phyloP scores from a whole-genome alignment of 53 echinoderm and acorn worm genomes.

The Henricia sp. region DNA sequence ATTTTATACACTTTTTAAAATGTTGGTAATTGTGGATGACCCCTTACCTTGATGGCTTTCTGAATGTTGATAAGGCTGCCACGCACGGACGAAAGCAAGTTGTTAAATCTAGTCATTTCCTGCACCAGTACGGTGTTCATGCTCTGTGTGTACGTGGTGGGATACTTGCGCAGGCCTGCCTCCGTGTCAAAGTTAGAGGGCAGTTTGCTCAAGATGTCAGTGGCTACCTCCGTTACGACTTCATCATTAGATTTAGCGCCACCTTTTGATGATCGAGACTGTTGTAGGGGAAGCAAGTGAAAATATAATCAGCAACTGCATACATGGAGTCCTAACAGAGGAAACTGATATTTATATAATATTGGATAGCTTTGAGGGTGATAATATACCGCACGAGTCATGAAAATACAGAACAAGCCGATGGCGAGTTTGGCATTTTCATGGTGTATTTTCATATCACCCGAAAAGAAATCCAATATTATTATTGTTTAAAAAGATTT shows the following conservation, averaged over 20 bases:
- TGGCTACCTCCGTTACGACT: conserved; percentile 90
- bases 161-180: conserved; percentile 94
- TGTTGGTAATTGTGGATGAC: neutral
- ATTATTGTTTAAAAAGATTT: too few species aligned
- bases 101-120: conserved; percentile 98
- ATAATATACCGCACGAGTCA: too few species aligned
- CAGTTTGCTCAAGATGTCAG: conserved; percentile 93
- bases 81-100: conserved; percentile 77
- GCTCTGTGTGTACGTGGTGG: conserved; percentile 99
- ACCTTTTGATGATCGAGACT: conserved; percentile 93
- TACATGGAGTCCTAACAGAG: too few species aligned
- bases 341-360: too few species aligned
- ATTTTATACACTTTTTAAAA: too few species aligned
- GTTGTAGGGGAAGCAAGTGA: neutral
- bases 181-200: conserved; percentile 94
- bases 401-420: too few species aligned
- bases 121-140: conserved; percentile 99
- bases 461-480: too few species aligned
- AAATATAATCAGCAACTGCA: too few species aligned
- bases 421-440: too few species aligned
- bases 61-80: conserved; percentile 97
- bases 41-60: conserved; percentile 96
- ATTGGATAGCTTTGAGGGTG: too few species aligned
- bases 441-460: too few species aligned
- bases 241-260: conserved; percentile 97